Evolutionary conservation across 2,113 vertebrate genomes (phyloP).

Genomic region (Chauna torquata): DNA sequence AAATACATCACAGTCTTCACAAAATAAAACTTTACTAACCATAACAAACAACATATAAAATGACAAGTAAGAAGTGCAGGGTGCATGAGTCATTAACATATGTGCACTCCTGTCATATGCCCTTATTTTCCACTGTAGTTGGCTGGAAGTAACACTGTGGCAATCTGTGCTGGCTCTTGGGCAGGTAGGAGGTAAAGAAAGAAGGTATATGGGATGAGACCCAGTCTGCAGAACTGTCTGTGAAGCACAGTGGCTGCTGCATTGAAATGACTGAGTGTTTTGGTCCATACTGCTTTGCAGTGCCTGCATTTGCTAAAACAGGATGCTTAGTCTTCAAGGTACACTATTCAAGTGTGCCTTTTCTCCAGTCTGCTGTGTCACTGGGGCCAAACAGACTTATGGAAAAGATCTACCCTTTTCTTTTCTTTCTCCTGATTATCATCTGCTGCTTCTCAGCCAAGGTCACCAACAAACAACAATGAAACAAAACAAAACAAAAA

Average conservation of each 20-base stretch:
- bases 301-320: not conserved
- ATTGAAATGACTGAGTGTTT: not conserved
- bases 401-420: not conserved
- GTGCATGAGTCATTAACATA: conserved; percentile 33
- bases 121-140: conserved; percentile 13
- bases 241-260: not conserved
- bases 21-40: conserved; percentile 50
- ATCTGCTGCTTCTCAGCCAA: conserved; percentile 24
- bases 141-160: conserved; percentile 9
- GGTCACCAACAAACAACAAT: conserved; percentile 25
- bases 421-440: conserved; percentile 50
- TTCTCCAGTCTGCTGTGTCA: not conserved
- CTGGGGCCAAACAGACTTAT: not conserved
- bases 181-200: conserved; percentile 1
- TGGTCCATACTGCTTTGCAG: not conserved
- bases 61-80: not conserved
- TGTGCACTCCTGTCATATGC: not conserved
- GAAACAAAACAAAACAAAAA: conserved; percentile 15
- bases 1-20: not conserved
- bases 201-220: not conserved
- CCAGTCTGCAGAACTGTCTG: not conserved
- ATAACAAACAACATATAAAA: conserved; percentile 5
- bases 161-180: conserved; percentile 1
- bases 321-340: not conserved
- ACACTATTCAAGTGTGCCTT: not conserved